Base-by-base conservation (phyloP, 2,888 invertebrate species). In the Pseudeuparius sepicola region DNA sequence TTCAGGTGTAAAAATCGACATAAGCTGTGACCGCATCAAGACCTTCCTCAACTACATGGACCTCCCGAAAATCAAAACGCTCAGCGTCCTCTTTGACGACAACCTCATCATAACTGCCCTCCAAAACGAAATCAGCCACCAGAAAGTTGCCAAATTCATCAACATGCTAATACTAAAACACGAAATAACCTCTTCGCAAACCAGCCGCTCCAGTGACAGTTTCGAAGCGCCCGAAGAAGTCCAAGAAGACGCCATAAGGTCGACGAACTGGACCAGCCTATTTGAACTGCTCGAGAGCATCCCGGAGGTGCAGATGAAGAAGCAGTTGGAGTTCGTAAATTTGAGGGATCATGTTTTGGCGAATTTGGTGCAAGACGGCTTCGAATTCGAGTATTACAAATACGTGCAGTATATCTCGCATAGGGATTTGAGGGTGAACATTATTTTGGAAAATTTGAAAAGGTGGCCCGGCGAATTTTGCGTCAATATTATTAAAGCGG, bases 41-140 rank as follows among this genome's bases (percentile, higher is more conserved):
- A 70, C 68, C 20, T 63, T 79, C 2, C 71, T 73, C 34, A 75
- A 73, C 50, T 71, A 72, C 37, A 63, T 75, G 54, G 68, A 67
- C 24, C 57, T 76, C 15, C 57, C 67, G 2, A 67, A 70, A 55
- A 67, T 73, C 25, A 60, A 69, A 31, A 56, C 60, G 39, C 60
- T 73, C 4, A 73, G 71, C 50, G 55, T 75, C 26, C 73, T 71
- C 35, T 65, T 68, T 3, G 63, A 70, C 20, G 75, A 76, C 50
- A 67, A 68, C 49, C 68, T 70, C 32, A 59, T 78, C 2, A 66
- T 75, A 0, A 73, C 73, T 2, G 63, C 78, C 5, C 67, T 75
- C 39, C 70, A 56, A 28, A 48, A 71, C 16, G 65, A 64, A n/a
- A 57, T 73, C 4, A 64, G 68, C 40, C 54, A 63, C 12, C 64